Evolutionary conservation across 2,113 vertebrate genomes (phyloP), one percentile per base, ranked within the genome.

Genomic region (Cricetomys ansorgei): DNA sequence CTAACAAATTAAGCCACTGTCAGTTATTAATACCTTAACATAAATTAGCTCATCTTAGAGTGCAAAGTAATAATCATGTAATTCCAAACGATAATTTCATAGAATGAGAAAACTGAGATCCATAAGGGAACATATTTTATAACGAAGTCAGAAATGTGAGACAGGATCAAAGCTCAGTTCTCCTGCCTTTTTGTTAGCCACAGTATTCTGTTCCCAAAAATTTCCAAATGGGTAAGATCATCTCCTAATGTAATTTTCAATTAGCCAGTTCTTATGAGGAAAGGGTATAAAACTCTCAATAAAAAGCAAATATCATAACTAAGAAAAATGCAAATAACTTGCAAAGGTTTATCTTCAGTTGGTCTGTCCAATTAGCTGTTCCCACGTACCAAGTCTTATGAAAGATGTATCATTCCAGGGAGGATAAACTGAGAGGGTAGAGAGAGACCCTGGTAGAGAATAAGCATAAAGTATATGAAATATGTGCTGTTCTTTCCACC

Each of bases 91-190:
- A 55, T 95, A 96, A 97, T 97, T 94, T 94, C 92, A 96, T 81
- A 97, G 79, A 95, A 94, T 40, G 53, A 95, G 96, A 95, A 98
- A 97, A 93, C 67, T 95, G 96, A 98, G 94, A 96, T 80, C n/a
- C 76, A 94, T 95, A 93, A 86, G 95, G 95, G 91, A 97, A 83
- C 37, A 93, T 31, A 88, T 92, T 94, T 93, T 90, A 73, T 76
- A 97, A 57, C 76, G 92, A 94, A 96, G 43, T 89, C 62, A 92
- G 94, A 93, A 96, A 97, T 73, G 12, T 95, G 94, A 95, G 92
- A 91, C 17, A 92, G 81, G 50, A 95, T 53, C 72, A 86, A 97
- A 96, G 57, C 45, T 23, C 40, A 43, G 45, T 34, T 94, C 87
- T 93, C 73, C 19, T 95, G 50, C 16, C 55, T 86, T 69, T 94